Evolutionary conservation across 2,113 vertebrate genomes (phyloP).

Genomic region (Osmerus eperlanus): DNA sequence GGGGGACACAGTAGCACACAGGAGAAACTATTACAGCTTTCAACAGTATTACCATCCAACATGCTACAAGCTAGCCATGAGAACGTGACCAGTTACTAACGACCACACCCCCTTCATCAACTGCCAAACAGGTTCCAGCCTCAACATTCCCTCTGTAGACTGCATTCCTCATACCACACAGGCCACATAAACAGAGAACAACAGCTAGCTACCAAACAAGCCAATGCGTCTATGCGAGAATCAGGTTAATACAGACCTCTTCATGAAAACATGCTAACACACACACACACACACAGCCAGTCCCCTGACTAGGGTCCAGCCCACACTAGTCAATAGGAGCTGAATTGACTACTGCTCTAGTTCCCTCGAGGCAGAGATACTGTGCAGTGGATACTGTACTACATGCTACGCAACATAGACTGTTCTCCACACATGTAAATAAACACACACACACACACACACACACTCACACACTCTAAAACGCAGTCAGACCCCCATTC

Average conservation of each 20-base stretch:
- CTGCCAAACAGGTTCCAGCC: too few species aligned
- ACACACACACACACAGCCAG: not conserved
- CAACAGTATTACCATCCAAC: too few species aligned
- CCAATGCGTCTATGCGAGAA: not conserved
- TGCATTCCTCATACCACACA: too few species aligned
- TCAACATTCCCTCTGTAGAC: too few species aligned
- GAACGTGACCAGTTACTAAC: too few species aligned
- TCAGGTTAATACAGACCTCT: not conserved
- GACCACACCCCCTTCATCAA: too few species aligned
- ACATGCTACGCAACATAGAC: constrained; percentile 32
- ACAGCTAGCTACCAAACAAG: too few species aligned
- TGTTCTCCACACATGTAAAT: constrained; percentile 11
- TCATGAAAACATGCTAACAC: not conserved
- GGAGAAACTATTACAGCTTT: too few species aligned
- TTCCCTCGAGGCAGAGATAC: constrained; percentile 27
- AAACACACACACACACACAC: not conserved
- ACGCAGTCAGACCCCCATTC: constrained; percentile 5
- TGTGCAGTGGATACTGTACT: constrained; percentile 21
- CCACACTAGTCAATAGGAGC: constrained; percentile 37
- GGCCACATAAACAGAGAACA: too few species aligned
- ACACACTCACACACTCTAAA: not conserved
- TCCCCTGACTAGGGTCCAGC: not conserved
- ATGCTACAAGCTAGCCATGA: too few species aligned
- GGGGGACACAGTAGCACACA: too few species aligned
- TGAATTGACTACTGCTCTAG: constrained; percentile 36